These are phyloP conservation scores for Pangasius mekongensis DNA, from an alignment of 2,797 vertebrate species.

Conservation along the genomic window DNA sequence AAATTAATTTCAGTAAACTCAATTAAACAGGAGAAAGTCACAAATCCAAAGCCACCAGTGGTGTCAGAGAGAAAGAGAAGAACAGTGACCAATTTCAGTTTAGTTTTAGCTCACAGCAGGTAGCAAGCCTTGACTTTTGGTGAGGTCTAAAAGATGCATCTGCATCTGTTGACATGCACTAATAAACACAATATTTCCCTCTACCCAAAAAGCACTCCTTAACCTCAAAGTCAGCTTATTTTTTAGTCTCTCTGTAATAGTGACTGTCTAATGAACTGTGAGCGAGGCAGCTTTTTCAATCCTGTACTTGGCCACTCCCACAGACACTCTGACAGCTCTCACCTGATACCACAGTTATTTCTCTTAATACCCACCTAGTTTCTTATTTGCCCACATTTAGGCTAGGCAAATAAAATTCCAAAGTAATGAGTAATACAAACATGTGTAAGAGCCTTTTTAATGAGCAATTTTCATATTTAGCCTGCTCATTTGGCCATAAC, in stretches of 20 bases:
- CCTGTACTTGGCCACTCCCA: background rate
- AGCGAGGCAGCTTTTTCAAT: background rate
- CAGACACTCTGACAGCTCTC: background rate
- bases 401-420: background rate
- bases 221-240: background rate
- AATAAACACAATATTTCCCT: background rate
- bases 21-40: background rate
- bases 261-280: background rate
- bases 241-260: background rate
- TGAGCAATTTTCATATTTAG: slow-evolving; percentile 3
- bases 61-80: too few relatives aligned
- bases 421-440: background rate
- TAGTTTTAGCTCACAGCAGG: background rate
- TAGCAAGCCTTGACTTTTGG: background rate
- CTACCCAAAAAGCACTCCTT: background rate
- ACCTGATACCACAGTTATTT: background rate
- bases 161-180: background rate
- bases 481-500: background rate
- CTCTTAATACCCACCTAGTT: background rate
- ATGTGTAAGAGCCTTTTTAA: background rate
- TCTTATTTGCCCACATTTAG: background rate
- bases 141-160: too few relatives aligned
- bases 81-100: background rate
- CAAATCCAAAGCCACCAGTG: background rate
- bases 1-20: background rate